These are phyloP conservation scores for Mus spretus DNA, from an alignment of 2,797 vertebrate genomes.

Conservation along the genomic window DNA sequence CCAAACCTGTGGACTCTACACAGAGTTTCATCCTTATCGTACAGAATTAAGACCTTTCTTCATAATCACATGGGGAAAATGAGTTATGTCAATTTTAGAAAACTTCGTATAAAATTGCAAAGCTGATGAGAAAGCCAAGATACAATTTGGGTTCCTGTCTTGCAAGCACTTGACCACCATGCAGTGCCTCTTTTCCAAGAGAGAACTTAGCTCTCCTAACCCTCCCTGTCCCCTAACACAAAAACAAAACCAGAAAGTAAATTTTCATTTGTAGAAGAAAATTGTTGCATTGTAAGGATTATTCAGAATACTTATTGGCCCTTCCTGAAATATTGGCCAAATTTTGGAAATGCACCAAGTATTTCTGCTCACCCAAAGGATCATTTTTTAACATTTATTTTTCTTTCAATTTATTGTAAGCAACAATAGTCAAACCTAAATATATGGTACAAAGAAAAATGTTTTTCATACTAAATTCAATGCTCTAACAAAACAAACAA, in stretches of 20 bases:
- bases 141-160: not conserved
- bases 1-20: not conserved
- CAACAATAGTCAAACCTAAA: not conserved
- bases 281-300: not conserved
- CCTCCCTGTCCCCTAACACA: not conserved
- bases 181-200: not conserved
- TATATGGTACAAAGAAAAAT: constrained; percentile 20
- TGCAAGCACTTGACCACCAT: not conserved
- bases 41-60: not conserved
- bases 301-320: constrained; percentile 17
- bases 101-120: not conserved
- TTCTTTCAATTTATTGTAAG: constrained; percentile 32
- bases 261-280: not conserved
- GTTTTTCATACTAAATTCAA: constrained; percentile 39
- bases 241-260: not conserved
- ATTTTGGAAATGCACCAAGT: not conserved
- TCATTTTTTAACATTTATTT: constrained; percentile 48
- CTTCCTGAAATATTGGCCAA: constrained; percentile 23
- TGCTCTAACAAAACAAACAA: constrained; percentile 23
- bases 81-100: not conserved
- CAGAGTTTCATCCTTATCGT: not conserved
- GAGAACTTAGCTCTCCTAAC: not conserved
- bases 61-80: fast-evolving
- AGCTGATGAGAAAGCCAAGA: constrained; percentile 24
- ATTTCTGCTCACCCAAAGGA: not conserved